Evolutionary conservation across 2,888 invertebrate species (phyloP), one percentile per base, ranked within the genome.

Genomic region (Trichogramma dendrolimi): DNA sequence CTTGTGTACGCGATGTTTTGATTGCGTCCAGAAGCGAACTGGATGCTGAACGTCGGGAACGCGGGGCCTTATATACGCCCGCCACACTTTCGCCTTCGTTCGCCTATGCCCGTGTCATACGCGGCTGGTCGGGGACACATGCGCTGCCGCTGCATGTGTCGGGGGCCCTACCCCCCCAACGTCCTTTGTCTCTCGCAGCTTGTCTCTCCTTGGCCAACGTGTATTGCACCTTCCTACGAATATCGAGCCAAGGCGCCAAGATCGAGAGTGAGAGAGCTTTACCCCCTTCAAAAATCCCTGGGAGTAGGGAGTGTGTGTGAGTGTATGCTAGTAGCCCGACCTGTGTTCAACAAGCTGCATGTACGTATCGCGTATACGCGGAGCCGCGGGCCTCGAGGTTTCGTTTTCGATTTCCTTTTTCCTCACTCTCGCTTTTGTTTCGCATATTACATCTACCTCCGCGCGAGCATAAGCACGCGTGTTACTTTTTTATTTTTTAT

Each of bases 21-120:
- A 78, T 76, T 78, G 76, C 80, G 83, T 82, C 81, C 83, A 82
- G 81, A 78, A 80, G 77, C 81, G 83, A 83, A 84, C 84, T 84
- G 83, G 81, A 82, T 82, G 80, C 79, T 80, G 79, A 80, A 80
- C 79, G 79, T 76, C 77, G 73, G 74, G 75, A 76, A 71, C 79
- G 77, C 80, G 75, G 78, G 79, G 79, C 80, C 82, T 84, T 84
- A 82, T 84, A 84, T 84, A 84, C 81, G 78, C 77, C 59, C 69
- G 79, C 76, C 78, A 79, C 77, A 82, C 83, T 83, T 83, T 83
- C 83, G 83, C 81, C 80, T 80, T 79, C 75, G 77, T 76, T 67
- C 75, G 73, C n/a, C 8, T 42, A 44, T 42, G 55, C 55, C 48
- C 48, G 54, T 49, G 49, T 50, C 11, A 48, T 14, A 48, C 48